Evolutionary conservation across 1,140 invertebrate species (phyloP), one percentile per base, ranked within the genome.

Genomic region (Carcinoscorpius rotundicauda): DNA sequence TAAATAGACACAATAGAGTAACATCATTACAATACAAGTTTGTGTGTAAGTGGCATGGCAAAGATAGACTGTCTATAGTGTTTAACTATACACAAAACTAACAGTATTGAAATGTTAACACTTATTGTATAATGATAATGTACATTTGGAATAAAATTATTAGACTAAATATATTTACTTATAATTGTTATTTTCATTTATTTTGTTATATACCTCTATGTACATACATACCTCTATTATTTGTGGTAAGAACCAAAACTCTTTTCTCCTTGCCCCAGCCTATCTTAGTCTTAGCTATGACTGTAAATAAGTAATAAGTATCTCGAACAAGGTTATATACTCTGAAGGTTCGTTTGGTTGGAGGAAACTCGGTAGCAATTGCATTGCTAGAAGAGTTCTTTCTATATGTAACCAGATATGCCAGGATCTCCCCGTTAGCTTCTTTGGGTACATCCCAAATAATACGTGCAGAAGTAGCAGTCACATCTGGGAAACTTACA

Each of bases 401-500:
- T 5, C 52, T 61, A 73, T 95, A 97, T 52, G 89, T 87, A 0
- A 97, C 89, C 78, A 85, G 86, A 72, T 97, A 97, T 0, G 88
- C 88, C 4, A 91, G 79, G 71, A 98, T 96, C 75, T 93, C 88
- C 8, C 96, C 96, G 75, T 98, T 98, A 0, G 94, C 93, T 77
- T 97, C 91, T 71, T 87, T 85, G 1, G 96, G 95, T 3, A 90
- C 87, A 71, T 95, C 91, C 95, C 95, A 98, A 69, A 94, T 93
- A 60, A 98, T 90, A 60, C 91, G 82, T 0, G 93, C 94, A 65
- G 87, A 92, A 2, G 89, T 88, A 63, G 89, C 88, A 49, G 90
- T 91, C 3, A 98, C 94, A 76, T 96, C 92, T 4, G 93, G 93
- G 71, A 98, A 97, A 11, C 90, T 93, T 4, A 98, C 91, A 75